Conservation (phyloP, 2,888 invertebrate genomes). For the Cephus pulcher region DNA sequence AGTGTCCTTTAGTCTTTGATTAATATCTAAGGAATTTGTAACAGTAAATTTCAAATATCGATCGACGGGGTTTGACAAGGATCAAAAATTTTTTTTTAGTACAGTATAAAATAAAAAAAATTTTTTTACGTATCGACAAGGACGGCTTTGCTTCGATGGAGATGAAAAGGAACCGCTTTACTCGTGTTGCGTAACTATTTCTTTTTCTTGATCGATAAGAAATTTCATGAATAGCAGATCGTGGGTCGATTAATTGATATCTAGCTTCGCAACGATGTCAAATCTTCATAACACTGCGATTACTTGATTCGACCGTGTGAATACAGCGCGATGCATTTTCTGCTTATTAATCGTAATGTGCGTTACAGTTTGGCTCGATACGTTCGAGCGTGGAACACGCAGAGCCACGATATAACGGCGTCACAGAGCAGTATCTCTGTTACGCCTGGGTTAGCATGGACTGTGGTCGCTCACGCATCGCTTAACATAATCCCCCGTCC, state of each 20-base stretch:
- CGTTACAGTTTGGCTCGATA: constrained; percentile 35
- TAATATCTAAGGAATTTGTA: not conserved
- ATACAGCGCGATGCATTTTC: constrained; percentile 40
- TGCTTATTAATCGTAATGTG: constrained; percentile 56
- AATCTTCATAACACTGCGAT: not conserved
- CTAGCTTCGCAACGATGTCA: not conserved
- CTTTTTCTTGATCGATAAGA: not conserved
- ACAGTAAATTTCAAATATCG: not conserved
- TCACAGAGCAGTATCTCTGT: constrained; percentile 63
- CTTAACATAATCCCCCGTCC: constrained; percentile 61
- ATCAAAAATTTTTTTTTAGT: not conserved
- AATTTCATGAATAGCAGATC: not conserved
- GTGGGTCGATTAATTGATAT: not conserved
- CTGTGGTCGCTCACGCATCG: constrained; percentile 64
- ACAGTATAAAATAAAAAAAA: not conserved
- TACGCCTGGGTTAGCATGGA: constrained; percentile 60
- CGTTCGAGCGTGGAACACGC: constrained; percentile 16
- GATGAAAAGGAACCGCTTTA: not conserved
- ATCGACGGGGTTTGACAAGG: not conserved
- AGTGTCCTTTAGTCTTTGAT: not conserved
- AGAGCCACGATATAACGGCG: constrained; percentile 46
- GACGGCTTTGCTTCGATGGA: not conserved
- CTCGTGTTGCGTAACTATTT: not conserved
- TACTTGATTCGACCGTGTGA: not conserved
- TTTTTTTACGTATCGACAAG: not conserved